Evolutionary conservation across 2,888 invertebrate genomes (phyloP).

Genomic region (Limnephilus marmoratus): DNA sequence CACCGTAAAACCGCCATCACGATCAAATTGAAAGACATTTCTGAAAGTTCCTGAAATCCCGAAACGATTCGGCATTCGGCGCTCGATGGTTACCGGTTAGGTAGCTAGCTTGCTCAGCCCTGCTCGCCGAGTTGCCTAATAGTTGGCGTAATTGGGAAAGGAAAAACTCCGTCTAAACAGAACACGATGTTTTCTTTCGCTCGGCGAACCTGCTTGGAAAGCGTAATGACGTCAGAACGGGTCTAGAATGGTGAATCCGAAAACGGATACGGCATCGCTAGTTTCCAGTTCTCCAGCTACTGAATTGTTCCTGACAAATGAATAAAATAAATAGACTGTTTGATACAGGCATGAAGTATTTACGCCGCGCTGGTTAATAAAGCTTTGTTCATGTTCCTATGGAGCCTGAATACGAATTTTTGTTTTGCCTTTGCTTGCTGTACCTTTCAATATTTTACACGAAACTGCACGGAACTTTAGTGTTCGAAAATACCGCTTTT

Average conservation of each 20-base stretch:
- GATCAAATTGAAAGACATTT: neutral
- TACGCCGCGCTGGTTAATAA: neutral
- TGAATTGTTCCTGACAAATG: slow-evolving; percentile 13
- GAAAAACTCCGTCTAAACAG: slow-evolving; percentile 42
- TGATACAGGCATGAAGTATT: neutral
- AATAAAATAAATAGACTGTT: slow-evolving; percentile 10
- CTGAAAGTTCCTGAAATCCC: neutral
- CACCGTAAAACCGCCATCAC: neutral
- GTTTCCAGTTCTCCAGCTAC: neutral
- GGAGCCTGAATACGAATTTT: neutral
- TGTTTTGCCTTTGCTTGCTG: neutral
- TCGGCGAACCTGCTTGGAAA: slow-evolving; percentile 32
- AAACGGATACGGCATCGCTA: neutral
- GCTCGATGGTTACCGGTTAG: neutral
- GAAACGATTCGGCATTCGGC: neutral
- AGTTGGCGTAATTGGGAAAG: slow-evolving; percentile 12
- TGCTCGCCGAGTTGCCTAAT: neutral
- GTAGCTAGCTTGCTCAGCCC: neutral
- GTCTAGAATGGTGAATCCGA: neutral
- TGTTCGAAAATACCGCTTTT: no score
- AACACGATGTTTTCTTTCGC: slow-evolving; percentile 47
- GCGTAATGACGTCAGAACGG: slow-evolving; percentile 14
- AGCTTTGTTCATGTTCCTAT: neutral
- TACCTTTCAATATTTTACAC: neutral
- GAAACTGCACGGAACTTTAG: neutral